Conservation (phyloP, 2,113 vertebrate species). For the Paratilapia polleni region DNA sequence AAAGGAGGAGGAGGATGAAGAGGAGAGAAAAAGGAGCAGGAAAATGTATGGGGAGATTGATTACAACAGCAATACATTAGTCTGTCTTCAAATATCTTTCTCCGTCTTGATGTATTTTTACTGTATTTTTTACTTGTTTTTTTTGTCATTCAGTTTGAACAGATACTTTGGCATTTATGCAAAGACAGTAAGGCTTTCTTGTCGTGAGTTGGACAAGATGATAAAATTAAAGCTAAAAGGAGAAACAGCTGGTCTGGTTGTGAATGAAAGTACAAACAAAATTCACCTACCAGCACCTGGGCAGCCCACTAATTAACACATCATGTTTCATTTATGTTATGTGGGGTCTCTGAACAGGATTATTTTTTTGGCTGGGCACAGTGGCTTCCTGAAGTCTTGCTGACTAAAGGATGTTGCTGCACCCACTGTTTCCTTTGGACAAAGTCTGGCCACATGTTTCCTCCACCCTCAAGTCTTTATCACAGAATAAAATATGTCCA, state of each 20-base stretch:
- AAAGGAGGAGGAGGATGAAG: background rate
- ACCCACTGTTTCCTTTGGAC: background rate
- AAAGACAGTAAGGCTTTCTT: background rate
- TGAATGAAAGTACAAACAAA: background rate
- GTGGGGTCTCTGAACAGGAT: background rate
- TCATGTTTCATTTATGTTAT: background rate
- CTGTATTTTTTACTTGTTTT: background rate
- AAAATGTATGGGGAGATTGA: conserved; percentile 1
- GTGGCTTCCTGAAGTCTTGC: background rate
- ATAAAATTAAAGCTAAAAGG: background rate
- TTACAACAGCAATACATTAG: background rate
- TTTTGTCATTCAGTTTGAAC: background rate
- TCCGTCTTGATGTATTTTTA: background rate
- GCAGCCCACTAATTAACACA: background rate
- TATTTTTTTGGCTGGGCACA: background rate
- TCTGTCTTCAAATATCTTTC: background rate
- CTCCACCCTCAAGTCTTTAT: background rate
- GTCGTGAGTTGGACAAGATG: background rate
- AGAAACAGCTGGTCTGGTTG: background rate
- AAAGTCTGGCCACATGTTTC: background rate
- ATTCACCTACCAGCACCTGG: background rate
- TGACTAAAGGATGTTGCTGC: background rate
- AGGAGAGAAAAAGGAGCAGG: background rate
- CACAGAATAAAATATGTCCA: background rate
- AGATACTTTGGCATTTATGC: background rate